A percentile compares a stretch with the other conserved stretches of the same genome.
Evolutionary conservation across 2,888 invertebrate genomes (phyloP).

Genomic region (Caenorhabditis imperialis): DNA sequence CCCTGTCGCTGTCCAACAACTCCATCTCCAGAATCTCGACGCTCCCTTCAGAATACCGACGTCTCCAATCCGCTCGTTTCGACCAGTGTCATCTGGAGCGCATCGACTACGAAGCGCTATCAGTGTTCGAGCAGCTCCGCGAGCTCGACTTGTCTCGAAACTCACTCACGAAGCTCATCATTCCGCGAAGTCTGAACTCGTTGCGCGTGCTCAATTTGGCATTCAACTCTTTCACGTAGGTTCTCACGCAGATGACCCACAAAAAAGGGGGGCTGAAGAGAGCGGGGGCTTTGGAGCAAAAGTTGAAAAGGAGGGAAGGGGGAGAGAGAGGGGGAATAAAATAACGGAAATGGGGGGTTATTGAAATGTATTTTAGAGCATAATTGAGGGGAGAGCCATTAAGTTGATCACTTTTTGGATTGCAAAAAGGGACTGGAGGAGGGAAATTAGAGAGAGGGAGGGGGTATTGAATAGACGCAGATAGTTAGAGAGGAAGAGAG

Average conservation of each 20-base stretch:
- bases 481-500: no score
- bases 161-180: conserved; percentile 35
- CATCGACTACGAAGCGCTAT: conserved; percentile 52
- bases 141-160: conserved; percentile 51
- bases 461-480: no score
- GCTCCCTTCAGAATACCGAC: conserved; percentile 48
- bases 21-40: conserved; percentile 39
- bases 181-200: conserved; percentile 47
- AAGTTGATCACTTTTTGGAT: background rate
- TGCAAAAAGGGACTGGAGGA: no score
- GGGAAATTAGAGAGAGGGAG: no score
- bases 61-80: conserved; percentile 53
- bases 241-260: conserved; percentile 41
- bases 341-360: background rate
- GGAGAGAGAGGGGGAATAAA: background rate
- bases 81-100: conserved; percentile 56
- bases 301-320: background rate
- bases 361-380: no score
- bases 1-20: conserved; percentile 56
- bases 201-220: conserved; percentile 50
- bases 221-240: conserved; percentile 51
- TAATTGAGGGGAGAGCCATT: conserved; percentile 10
- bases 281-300: no score
- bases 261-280: no score
- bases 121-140: conserved; percentile 49